Evolutionary conservation across 1,140 invertebrate species (phyloP).

Genomic region (Sitodiplosis mosellana): DNA sequence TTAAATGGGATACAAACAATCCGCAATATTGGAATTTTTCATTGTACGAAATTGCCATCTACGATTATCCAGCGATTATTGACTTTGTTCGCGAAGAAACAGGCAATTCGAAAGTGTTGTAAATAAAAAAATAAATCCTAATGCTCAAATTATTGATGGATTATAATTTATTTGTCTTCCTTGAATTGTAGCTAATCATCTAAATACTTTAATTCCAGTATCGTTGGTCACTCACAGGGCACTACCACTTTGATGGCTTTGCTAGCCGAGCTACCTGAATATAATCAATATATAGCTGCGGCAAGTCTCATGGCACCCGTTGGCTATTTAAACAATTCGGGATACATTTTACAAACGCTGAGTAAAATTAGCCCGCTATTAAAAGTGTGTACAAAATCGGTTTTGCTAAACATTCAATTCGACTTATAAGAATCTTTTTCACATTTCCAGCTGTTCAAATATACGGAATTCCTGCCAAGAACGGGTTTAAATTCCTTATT

Average conservation of each 20-base stretch:
- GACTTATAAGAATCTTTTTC: too few relatives aligned
- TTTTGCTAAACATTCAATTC: slow-evolving; percentile 1
- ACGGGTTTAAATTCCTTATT: slow-evolving; percentile 21
- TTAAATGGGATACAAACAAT: slow-evolving; percentile 31
- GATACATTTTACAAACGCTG: slow-evolving; percentile 16
- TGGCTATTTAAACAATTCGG: slow-evolving; percentile 33
- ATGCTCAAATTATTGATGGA: too few relatives aligned
- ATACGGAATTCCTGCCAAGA: slow-evolving; percentile 35
- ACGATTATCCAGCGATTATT: slow-evolving; percentile 46
- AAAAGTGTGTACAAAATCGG: too few relatives aligned
- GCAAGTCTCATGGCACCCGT: slow-evolving; percentile 45
- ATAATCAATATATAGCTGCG: slow-evolving; percentile 36
- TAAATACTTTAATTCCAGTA: too few relatives aligned
- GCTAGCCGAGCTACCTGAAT: slow-evolving; percentile 34
- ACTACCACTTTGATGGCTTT: slow-evolving; percentile 34
- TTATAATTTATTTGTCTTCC: too few relatives aligned
- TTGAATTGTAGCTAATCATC: too few relatives aligned
- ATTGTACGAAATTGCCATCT: slow-evolving; percentile 51
- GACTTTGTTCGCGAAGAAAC: slow-evolving; percentile 41
- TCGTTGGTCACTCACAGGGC: slow-evolving; percentile 42
- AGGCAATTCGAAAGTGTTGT: slow-evolving; percentile 26
- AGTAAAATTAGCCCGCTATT: slow-evolving; percentile 14
- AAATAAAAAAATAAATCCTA: too few relatives aligned
- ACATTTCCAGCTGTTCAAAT: slow-evolving; percentile 24
- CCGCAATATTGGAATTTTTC: slow-evolving; percentile 31